These are phyloP conservation scores for Brachionus calyciflorus DNA, from an alignment of 1,140 invertebrate species.

Conservation along the genomic window DNA sequence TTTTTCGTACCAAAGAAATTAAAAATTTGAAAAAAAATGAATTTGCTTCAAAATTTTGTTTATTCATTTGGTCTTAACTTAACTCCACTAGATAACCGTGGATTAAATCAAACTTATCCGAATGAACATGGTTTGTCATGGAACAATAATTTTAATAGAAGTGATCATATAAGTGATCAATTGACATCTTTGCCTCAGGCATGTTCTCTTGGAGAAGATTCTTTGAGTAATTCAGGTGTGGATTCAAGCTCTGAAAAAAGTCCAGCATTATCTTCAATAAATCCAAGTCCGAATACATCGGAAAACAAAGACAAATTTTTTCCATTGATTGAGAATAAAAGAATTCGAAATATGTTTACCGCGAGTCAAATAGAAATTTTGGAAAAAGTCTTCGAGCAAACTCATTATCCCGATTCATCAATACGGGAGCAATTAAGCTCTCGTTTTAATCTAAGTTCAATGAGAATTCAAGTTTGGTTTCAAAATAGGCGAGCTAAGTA, in stretches of 20 bases:
- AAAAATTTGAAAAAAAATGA: background rate
- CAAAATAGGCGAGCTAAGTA: slow-evolving; percentile 42
- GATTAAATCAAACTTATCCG: too few species aligned
- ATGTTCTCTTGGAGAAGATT: too few species aligned
- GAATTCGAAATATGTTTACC: slow-evolving; percentile 23
- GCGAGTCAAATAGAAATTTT: slow-evolving; percentile 85
- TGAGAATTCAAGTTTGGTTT: slow-evolving; percentile 79
- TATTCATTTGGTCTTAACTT: slow-evolving; percentile 9
- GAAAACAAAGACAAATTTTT: background rate
- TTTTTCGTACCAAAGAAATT: background rate
- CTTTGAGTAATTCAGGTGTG: too few species aligned
- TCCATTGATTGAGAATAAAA: slow-evolving; percentile 27
- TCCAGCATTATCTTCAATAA: background rate
- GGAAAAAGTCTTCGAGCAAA: slow-evolving; percentile 98
- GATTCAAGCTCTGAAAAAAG: too few species aligned
- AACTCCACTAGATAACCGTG: background rate
- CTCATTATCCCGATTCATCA: slow-evolving; percentile 99
- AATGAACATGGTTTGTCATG: too few species aligned
- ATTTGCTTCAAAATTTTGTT: slow-evolving; percentile 43
- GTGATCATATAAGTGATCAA: too few species aligned
- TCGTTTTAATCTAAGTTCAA: slow-evolving; percentile 98
- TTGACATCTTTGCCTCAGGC: too few species aligned
- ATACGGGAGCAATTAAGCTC: slow-evolving; percentile 96
- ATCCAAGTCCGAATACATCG: background rate
- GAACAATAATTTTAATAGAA: too few species aligned